Conservation (phyloP, 2,797 vertebrate genomes). For the Falco columbarius region DNA sequence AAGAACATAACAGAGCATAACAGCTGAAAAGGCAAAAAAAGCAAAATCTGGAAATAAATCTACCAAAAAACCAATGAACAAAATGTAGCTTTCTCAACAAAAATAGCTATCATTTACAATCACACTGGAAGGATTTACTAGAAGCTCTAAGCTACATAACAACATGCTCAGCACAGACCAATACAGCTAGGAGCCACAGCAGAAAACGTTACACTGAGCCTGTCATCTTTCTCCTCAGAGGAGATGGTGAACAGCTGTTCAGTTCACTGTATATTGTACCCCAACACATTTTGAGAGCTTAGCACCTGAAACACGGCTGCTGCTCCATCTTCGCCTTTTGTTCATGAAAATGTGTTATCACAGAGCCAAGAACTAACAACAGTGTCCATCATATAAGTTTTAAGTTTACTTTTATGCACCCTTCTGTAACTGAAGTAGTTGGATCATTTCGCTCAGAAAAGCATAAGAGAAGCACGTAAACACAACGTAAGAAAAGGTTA, state of each 20-base stretch:
- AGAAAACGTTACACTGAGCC: background rate
- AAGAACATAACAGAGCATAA: background rate
- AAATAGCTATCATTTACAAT: background rate
- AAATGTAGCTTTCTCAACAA: background rate
- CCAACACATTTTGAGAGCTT: background rate
- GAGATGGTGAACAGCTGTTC: background rate
- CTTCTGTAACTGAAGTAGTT: background rate
- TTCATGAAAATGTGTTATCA: background rate
- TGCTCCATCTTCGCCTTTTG: background rate
- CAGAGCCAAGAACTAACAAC: background rate
- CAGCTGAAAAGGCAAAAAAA: background rate
- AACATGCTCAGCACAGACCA: background rate
- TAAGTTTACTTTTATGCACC: background rate
- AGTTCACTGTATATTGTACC: background rate
- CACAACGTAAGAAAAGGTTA: background rate
- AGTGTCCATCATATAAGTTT: background rate
- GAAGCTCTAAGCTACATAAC: background rate
- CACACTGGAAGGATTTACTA: background rate
- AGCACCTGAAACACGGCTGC: background rate
- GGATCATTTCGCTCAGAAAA: background rate
- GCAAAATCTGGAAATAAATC: background rate
- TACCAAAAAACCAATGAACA: background rate
- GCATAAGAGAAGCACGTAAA: fast-evolving
- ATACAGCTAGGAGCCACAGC: background rate
- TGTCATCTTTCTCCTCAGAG: background rate